These are phyloP conservation scores for Anguilla obscura DNA, from an alignment of 2,797 vertebrate genomes.

Conservation along the genomic window DNA sequence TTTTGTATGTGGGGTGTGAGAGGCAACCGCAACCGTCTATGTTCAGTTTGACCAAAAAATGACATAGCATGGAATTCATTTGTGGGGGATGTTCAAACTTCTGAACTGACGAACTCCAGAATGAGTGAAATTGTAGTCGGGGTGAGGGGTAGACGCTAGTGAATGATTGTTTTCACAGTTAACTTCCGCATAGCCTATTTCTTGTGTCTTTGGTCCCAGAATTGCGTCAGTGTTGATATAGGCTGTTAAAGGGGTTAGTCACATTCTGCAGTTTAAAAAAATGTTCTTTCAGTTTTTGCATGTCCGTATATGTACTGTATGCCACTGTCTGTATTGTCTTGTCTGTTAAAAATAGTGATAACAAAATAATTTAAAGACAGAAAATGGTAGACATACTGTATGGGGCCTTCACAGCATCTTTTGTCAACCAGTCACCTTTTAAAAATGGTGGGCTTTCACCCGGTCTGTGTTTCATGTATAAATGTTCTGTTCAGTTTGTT, in stretches of 20 bases:
- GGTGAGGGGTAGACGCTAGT: not conserved
- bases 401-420: too few species aligned
- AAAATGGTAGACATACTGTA: too few species aligned
- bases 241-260: not conserved
- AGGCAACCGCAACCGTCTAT: too few species aligned
- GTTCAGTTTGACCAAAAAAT: too few species aligned
- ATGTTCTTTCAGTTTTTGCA: not conserved
- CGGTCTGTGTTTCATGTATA: not conserved
- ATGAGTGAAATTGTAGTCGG: not conserved
- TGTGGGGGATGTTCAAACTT: not conserved
- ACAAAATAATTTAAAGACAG: not conserved
- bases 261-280: not conserved
- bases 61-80: not conserved
- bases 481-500: not conserved
- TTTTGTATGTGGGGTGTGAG: too few species aligned
- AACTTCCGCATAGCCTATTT: too few species aligned
- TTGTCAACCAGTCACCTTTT: too few species aligned
- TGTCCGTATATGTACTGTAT: not conserved
- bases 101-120: not conserved
- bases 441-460: not conserved
- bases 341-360: not conserved
- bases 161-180: too few species aligned
- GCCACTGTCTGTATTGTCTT: not conserved
- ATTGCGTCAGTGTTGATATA: not conserved
- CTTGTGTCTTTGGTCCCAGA: too few species aligned